phyloP scores from a whole-genome alignment of 2,797 vertebrate species.

The Gobionotothen gibberifrons region DNA sequence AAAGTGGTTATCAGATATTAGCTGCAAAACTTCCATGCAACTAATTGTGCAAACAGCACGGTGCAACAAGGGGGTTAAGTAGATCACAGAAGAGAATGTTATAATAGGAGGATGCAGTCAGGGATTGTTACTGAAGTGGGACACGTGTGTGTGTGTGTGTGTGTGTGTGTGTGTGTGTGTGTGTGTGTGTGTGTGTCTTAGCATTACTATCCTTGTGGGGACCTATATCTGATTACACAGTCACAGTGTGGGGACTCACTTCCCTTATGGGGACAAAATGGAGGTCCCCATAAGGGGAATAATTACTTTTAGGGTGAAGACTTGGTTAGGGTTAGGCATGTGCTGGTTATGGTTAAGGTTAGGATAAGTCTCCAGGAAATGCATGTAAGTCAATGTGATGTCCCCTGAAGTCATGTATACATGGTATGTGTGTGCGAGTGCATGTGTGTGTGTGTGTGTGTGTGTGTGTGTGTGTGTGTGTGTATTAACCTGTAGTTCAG shows the following conservation, averaged over 20 bases:
- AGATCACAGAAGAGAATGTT: not conserved
- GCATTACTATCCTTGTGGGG: too few species aligned
- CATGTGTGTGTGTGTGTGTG: not conserved
- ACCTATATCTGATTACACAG: too few species aligned
- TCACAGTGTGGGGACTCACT: too few species aligned
- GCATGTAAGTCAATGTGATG: too few species aligned
- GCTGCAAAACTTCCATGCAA: not conserved
- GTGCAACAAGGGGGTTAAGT: not conserved
- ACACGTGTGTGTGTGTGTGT: not conserved
- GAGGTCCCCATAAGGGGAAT: too few species aligned
- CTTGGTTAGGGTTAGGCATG: too few species aligned
- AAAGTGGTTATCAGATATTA: not conserved
- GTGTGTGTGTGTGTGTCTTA: not conserved
- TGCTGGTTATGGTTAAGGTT: too few species aligned
- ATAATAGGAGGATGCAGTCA: too few species aligned
- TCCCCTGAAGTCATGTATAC: too few species aligned
- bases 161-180: not conserved
- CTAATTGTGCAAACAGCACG: fast-evolving
- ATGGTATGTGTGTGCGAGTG: not conserved
- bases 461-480: not conserved
- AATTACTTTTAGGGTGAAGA: too few species aligned
- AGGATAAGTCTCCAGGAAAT: too few species aligned
- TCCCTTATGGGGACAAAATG: too few species aligned
- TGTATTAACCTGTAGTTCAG: constrained; percentile 88
- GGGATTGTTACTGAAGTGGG: not conserved